Evolutionary conservation across 2,797 vertebrate genomes (phyloP), one percentile per base, ranked within the genome.

Genomic region (Pelochelys cantorii): DNA sequence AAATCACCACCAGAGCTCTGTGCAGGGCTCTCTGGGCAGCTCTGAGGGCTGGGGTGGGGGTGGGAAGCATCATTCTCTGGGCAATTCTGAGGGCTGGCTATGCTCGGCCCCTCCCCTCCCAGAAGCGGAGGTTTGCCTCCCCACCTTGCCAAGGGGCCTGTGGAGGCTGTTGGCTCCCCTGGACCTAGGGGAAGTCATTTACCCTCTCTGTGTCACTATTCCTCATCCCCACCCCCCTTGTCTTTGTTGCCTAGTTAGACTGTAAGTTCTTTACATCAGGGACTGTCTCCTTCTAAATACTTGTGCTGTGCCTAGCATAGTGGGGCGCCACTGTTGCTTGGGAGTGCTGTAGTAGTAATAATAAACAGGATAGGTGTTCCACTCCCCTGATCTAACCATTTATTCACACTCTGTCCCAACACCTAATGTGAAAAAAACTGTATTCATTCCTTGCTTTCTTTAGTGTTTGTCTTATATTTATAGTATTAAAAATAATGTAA

Each of bases 351-450:
- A 77, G 25, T 77, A 77, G 27, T 77, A 77, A 48, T 52, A 52
- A 77, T 29, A 77, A 52, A 52, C 25, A 52, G 22, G 27, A 2
- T 3, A 29, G 57, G 48, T 0, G 37, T 3, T 3, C 0, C 62
- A 7, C 11, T 79, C 80, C 29, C 12, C 2, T 1, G 42, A 27
- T 17, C 74, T 52, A 77, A 52, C 7, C 2, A 12, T 4, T 18
- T 6, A 2, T 17, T 20, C 15, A 0, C 0, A 1, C 37, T 68
- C 54, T 23, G 2, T 27, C 56, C 82, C 27, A 29, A 14, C 22
- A 42, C 48, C 23, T 52, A 77, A 29, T 17, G 14, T 52, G 74
- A 77, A 77, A 48, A 48, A 25, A 42, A 17, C 48, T 77, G 29
- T 9, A 25, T 93, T 29, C 8, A 0, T 34, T 29, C 42, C 31